These are phyloP conservation scores for Scomber scombrus DNA, from an alignment of 2,113 vertebrate genomes.

Conservation along the genomic window DNA sequence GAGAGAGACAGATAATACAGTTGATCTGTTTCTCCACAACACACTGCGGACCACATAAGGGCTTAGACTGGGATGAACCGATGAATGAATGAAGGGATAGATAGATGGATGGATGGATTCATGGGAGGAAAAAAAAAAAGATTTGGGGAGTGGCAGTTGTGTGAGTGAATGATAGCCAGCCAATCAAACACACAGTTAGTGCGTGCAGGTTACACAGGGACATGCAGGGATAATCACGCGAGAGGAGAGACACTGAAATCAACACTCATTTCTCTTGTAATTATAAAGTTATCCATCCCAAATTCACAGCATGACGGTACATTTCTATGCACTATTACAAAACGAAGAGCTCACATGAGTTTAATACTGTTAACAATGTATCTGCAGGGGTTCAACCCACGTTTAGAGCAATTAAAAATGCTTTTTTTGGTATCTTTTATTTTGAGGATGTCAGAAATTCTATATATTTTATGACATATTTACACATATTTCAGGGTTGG, in stretches of 20 bases:
- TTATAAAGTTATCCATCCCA: conserved; percentile 40
- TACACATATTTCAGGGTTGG: neutral
- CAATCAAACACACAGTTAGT: conserved; percentile 56
- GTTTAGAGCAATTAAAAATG: neutral
- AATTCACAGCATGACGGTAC: conserved; percentile 19
- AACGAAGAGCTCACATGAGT: neutral
- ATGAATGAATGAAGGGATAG: conserved; percentile 4
- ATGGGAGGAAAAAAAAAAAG: conserved; percentile 13
- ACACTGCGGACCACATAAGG: conserved; percentile 29
- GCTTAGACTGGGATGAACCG: conserved; percentile 10
- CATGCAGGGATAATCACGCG: conserved; percentile 50
- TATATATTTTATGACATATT: neutral
- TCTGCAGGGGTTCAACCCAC: neutral
- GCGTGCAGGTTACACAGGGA: conserved; percentile 52
- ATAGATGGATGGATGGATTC: conserved; percentile 22
- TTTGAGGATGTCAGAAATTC: neutral
- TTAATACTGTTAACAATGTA: neutral
- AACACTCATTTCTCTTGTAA: neutral
- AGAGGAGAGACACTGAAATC: neutral
- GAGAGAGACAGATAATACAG: conserved; percentile 56
- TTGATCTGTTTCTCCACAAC: conserved; percentile 49
- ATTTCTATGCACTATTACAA: conserved; percentile 13
- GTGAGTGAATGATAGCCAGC: conserved; percentile 50
- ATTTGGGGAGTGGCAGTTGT: conserved; percentile 21
- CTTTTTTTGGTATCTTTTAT: neutral